These are phyloP conservation scores for Cephus nigrinus DNA, from an alignment of 2,888 invertebrate genomes.

Conservation along the genomic window DNA sequence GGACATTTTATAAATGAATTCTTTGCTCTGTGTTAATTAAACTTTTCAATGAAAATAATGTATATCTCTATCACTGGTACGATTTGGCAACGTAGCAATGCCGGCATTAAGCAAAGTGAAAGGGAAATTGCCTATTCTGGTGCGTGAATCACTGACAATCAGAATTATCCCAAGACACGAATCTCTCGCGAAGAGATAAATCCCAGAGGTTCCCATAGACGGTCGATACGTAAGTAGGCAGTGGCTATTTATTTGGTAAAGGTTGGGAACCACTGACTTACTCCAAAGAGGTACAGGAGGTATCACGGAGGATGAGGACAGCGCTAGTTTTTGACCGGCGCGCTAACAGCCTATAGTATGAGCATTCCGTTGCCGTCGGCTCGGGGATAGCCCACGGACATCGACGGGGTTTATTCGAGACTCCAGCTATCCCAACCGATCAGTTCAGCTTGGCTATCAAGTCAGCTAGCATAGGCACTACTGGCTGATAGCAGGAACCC, in stretches of 20 bases:
- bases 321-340: not conserved
- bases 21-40: not conserved
- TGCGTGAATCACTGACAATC: not conserved
- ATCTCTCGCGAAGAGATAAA: not conserved
- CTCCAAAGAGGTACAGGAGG: not conserved
- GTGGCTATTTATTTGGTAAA: not conserved
- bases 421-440: not conserved
- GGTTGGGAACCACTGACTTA: not conserved
- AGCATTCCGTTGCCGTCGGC: not conserved
- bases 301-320: not conserved
- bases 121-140: not conserved
- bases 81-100: not conserved
- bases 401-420: not conserved
- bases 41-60: not conserved
- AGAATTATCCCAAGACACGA: not conserved
- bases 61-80: not conserved
- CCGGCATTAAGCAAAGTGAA: not conserved
- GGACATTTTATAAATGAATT: not conserved
- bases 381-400: not conserved
- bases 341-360: not conserved
- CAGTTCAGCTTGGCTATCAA: not conserved
- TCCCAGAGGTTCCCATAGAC: not conserved
- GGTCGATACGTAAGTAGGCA: not conserved
- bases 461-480: not conserved
- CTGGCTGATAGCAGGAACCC: not conserved